phyloP scores from a whole-genome alignment of 1,140 invertebrate species.

The Drosophila kikkawai region DNA sequence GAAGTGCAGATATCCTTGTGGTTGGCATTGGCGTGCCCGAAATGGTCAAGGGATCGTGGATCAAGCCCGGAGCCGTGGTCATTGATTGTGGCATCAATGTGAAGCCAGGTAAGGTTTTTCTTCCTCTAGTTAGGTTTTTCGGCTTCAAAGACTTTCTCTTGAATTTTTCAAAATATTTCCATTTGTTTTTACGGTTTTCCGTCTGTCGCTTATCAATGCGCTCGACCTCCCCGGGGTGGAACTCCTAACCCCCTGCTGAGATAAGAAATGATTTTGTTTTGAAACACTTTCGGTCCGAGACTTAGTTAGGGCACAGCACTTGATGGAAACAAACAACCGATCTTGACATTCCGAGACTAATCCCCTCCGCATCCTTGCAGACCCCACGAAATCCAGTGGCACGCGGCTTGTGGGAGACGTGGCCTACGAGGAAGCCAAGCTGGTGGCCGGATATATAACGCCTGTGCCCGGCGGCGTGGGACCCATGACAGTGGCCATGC shows the following conservation, averaged over 20 bases:
- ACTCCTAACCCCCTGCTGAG: constrained; percentile 16
- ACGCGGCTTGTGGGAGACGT: constrained; percentile 98
- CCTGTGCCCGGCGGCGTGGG: constrained; percentile 99
- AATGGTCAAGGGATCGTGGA: constrained; percentile 97
- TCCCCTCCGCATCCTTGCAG: constrained; percentile 85
- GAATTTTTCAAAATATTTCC: neutral
- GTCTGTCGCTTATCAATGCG: constrained; percentile 18
- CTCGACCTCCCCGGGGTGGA: constrained; percentile 37
- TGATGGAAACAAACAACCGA: neutral
- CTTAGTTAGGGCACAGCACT: constrained; percentile 20
- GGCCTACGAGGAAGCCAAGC: constrained; percentile 91
- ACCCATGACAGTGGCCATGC: constrained; percentile 99
- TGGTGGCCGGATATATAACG: constrained; percentile 95
- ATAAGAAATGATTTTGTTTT: constrained; percentile 53
- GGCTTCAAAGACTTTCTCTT: neutral
- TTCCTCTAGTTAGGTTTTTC: neutral
- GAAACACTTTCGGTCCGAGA: neutral
- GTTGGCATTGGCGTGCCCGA: constrained; percentile 97
- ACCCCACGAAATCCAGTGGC: constrained; percentile 93
- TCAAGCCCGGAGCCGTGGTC: constrained; percentile 99
- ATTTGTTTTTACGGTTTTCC: constrained; percentile 25
- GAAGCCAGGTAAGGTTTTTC: constrained; percentile 90
- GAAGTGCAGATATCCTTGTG: constrained; percentile 96
- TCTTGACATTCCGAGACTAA: neutral
- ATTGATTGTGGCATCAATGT: constrained; percentile 99